Evolutionary conservation across 2,888 invertebrate species (phyloP).

Genomic region (Onthophagus sagittarius): DNA sequence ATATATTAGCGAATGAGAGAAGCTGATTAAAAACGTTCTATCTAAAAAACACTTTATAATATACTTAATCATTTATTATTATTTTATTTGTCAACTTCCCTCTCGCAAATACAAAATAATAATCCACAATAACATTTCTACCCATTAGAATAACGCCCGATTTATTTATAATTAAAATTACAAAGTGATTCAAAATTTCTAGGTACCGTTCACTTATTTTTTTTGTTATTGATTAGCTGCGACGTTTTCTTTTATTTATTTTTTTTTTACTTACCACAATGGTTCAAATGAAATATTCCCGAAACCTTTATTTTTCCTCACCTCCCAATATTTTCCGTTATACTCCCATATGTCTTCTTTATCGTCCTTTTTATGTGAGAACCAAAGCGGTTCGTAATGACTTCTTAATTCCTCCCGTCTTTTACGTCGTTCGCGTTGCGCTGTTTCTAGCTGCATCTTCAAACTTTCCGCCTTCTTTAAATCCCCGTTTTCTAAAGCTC

Average conservation of each 20-base stretch:
- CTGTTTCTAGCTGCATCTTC: conserved; percentile 69
- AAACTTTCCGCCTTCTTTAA: conserved; percentile 66
- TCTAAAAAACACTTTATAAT: background rate
- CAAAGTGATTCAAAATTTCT: background rate
- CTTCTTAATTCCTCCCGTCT: conserved; percentile 55
- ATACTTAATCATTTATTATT: background rate
- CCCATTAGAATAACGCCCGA: conserved; percentile 1
- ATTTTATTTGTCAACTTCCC: background rate
- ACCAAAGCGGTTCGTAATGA: conserved; percentile 57
- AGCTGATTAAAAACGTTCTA: background rate
- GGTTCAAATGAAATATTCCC: conserved; percentile 53
- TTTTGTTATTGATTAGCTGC: background rate
- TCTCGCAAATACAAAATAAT: background rate
- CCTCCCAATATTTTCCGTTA: conserved; percentile 73
- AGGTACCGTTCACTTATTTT: background rate
- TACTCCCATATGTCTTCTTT: conserved; percentile 64
- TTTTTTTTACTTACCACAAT: conserved; percentile 54
- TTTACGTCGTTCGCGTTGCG: conserved; percentile 68
- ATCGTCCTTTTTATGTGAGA: conserved; percentile 44
- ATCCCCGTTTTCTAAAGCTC: conserved; percentile 72
- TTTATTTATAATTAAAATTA: conserved; percentile 10
- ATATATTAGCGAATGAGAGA: background rate
- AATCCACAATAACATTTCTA: conserved; percentile 5
- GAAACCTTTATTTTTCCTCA: conserved; percentile 64
- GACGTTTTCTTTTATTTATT: background rate